Evolutionary conservation across 35 echinoderm and acorn worm genomes (phyloP).

Genomic region (Patiria miniata): DNA sequence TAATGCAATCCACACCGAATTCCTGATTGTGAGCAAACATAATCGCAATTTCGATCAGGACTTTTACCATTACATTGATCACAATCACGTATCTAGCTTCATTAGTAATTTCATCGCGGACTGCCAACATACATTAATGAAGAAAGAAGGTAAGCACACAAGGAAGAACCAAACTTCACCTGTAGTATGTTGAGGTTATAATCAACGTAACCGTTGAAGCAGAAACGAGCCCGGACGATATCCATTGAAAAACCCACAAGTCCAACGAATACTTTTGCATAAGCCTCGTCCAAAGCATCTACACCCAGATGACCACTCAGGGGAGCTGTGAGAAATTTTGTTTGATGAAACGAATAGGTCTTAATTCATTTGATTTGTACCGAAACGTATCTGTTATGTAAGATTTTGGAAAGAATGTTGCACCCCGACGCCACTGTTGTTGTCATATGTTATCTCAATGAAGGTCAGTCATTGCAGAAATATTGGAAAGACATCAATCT

Average conservation of each 20-base stretch:
- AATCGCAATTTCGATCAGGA: too few relatives aligned
- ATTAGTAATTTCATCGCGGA: too few relatives aligned
- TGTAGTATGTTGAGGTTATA: conserved; percentile 29
- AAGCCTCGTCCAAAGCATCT: conserved; percentile 1
- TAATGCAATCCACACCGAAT: neutral
- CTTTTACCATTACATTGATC: too few relatives aligned
- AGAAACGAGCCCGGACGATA: conserved; percentile 7
- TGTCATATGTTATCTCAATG: too few relatives aligned
- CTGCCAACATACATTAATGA: too few relatives aligned
- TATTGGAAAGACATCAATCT: too few relatives aligned
- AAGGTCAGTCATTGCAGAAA: too few relatives aligned
- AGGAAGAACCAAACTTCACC: neutral
- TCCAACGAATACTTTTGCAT: neutral
- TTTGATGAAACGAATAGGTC: neutral
- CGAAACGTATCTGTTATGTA: neutral
- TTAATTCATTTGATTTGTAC: neutral
- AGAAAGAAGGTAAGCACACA: too few relatives aligned
- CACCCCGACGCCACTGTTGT: too few relatives aligned
- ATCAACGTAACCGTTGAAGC: conserved; percentile 10
- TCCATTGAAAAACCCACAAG: neutral
- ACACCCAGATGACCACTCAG: conserved; percentile 18
- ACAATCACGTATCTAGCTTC: too few relatives aligned
- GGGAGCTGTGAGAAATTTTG: neutral
- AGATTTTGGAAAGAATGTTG: too few relatives aligned
- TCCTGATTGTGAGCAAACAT: conserved; percentile 18